Percentiles rank a stretch among this genome's conserved stretches.
phyloP scores from a whole-genome alignment of 2,113 vertebrate species.

The Alexandromys fortis region DNA sequence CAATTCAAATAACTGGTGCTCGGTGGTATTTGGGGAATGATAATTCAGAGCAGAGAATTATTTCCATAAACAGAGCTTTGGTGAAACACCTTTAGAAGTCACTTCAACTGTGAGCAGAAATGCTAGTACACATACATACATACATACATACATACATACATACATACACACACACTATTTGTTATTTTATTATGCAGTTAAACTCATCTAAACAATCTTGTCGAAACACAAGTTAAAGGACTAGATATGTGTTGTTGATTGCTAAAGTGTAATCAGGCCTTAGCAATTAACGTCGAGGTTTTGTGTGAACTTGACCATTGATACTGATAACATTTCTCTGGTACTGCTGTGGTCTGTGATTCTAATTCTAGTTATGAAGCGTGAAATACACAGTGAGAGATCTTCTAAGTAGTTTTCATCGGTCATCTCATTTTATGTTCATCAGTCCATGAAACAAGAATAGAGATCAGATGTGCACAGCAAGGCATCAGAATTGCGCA shows the following conservation, averaged over 20 bases:
- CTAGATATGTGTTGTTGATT: background rate
- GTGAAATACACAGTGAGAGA: background rate
- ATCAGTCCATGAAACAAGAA: background rate
- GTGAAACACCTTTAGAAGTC: background rate
- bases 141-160: background rate
- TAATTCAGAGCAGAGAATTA: background rate
- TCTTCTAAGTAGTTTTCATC: background rate
- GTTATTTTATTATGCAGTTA: background rate
- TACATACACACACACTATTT: background rate
- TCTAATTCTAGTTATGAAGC: background rate
- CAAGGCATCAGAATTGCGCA: background rate
- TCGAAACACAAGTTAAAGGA: background rate
- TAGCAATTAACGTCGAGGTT: background rate
- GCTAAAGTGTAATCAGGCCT: background rate
- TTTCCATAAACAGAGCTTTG: background rate
- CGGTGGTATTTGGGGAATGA: background rate
- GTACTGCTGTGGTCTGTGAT: background rate
- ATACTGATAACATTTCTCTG: background rate
- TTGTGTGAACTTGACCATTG: background rate
- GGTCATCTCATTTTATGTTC: background rate
- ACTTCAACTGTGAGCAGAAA: background rate
- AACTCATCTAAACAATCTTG: background rate
- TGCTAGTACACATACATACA: background rate
- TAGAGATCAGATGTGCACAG: background rate
- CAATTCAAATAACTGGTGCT: background rate